A percentile compares a stretch with the other conserved stretches of the same genome.
These are phyloP conservation scores for Theonella swinhoei DNA, from an alignment of 37 sponge, comb jelly and placozoan genomes.

Conservation along the genomic window DNA sequence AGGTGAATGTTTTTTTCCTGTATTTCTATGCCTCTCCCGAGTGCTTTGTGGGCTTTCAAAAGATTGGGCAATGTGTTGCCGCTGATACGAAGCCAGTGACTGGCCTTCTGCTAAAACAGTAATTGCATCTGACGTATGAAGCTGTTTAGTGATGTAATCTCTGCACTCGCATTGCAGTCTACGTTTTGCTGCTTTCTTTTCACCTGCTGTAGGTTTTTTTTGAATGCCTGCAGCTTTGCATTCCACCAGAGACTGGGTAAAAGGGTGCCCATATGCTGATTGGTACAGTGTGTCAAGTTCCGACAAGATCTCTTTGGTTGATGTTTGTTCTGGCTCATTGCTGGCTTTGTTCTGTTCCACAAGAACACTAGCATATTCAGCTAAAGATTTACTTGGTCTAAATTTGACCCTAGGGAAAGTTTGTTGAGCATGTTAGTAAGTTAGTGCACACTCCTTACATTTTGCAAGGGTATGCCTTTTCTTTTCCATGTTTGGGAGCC, in stretches of 20 bases:
- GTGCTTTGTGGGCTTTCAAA: constrained; percentile 18
- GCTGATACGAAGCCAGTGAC: constrained; percentile 10
- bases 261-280: neutral
- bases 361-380: neutral
- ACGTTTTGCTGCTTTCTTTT: neutral
- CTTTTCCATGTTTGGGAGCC: neutral
- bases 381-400: neutral
- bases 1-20: constrained; percentile 25
- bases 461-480: constrained; percentile 4
- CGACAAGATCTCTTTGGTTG: constrained; percentile 1
- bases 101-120: constrained; percentile 32
- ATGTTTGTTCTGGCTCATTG: neutral
- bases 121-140: neutral
- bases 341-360: neutral
- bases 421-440: neutral
- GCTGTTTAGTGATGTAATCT: constrained; percentile 30
- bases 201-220: constrained; percentile 12
- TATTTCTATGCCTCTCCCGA: neutral
- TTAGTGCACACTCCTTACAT: constrained; percentile 15
- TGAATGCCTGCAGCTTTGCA: neutral
- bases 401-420: neutral
- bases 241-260: neutral
- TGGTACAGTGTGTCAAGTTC: constrained; percentile 11
- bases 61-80: constrained; percentile 7
- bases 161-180: constrained; percentile 15